Evolutionary conservation across 92 coral and sea anemone species (phyloP), one percentile per base, ranked within the genome.

Genomic region (Zoanthus solanderi): DNA sequence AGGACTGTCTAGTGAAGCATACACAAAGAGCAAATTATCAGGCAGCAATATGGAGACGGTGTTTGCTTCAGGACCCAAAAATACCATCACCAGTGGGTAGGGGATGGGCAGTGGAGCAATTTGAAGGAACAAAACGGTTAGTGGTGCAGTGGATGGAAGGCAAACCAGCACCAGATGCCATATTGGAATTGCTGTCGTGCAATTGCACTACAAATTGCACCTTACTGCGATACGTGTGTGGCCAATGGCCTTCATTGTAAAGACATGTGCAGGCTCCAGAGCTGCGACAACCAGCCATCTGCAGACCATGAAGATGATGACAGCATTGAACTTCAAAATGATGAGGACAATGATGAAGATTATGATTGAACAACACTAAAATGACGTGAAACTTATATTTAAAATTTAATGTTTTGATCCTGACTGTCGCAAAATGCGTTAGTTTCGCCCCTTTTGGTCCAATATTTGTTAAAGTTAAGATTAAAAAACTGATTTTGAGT

Each of bases 41-140:
- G 23, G 72, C 88, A 17, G 88, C 56, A 10, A 50, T 84, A 18
- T 84, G 88, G 88, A 84, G 77, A 34, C 81, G 88, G 15, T 18
- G 71, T 57, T 53, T 84, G 50, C 61, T 72, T 46, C 30, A 31
- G 30, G 15, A 45, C 60, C 88, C 88, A 2, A 3, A 29, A n/a
- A 44, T 72, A 17, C 88, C 88, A 84, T 14, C 45, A 28, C 88
- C 88, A 48, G 32, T 17, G 47, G 17, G 79, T 9, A 17, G 13
- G 48, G 88, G 88, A 8, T 84, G 88, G 79, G 23, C 58, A 23
- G n/a, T 76, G 50, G 66, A 32, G 44, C 32, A 29, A n/a, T 18
- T 58, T 42, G 56, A 18, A 42, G 76, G 54, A 14, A 71, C 46
- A 11, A 54, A 54, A 53, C 57, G n/a, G 14, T 63, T 71, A 48